Evolutionary conservation across 2,797 vertebrate genomes (phyloP), one percentile per base, ranked within the genome.

Genomic region (Coregonus suidteri): DNA sequence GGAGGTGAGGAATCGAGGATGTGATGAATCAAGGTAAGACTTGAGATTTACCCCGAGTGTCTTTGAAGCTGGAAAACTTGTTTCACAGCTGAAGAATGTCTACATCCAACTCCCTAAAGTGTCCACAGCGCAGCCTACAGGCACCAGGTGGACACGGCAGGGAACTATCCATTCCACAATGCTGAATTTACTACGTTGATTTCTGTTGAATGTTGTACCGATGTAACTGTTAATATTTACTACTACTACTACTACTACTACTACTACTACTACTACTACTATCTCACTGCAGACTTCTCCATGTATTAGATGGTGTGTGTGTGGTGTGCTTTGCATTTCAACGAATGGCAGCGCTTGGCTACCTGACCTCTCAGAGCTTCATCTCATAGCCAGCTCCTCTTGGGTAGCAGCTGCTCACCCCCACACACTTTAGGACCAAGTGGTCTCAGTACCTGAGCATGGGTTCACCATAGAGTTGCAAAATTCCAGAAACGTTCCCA

Each of bases 71-170:
- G 86, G 79, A 85, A 87, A 82, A 83, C 81, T 13, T 51, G 1
- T 35, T 81, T 90, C 85, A 84, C 88, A 86, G 88, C 90, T 64
- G 84, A 93, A 84, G 90, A 93, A 93, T 93, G 92, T 93, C 86
- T 86, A 84, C 83, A 76, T 71, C 31, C 77, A 75, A 71, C 81
- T 71, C 77, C 70, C 4, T 52, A 5, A 53, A 72, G 82, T 30
- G 1, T 72, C 77, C n/a, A 62, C 37, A 51, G 37, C 70, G 52
- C 41, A 3, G n/a, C 47, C 78, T 41, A 73, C 54, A 14, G 76
- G 78, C 70, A 1, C 70, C 77, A 25, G 4, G 59, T 37, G 76
- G 75, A 86, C 16, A 13, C 82, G 54, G 71, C 77, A 69, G 84
- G 52, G 83, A 78, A 75, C 77, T 59, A 74, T 85, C 85, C 74